Evolutionary conservation across 2,113 vertebrate species (phyloP), one percentile per base, ranked within the genome.

Genomic region (Amphiprion percula): DNA sequence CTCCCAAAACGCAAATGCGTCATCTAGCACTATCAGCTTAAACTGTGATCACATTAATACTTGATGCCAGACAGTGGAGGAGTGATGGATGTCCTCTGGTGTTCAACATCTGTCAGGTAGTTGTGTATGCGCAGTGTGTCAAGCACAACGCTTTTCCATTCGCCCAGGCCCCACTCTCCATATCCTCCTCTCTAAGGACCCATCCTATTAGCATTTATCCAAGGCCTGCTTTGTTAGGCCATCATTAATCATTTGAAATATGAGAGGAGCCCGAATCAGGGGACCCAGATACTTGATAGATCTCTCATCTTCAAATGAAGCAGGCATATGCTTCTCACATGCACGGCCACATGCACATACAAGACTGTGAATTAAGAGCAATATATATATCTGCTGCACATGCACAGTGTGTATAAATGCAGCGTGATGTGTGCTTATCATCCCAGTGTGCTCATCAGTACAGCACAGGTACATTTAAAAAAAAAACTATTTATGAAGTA

Each of bases 221-320:
- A 79, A 90, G 89, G 89, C 87, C 88, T 79, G 83, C 86, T 91
- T 93, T 92, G 92, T 93, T 93, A 91, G 83, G 88, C 88, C 82
- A 82, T 91, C 91, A 92, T 94, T 92, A 93, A 94, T 94, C 92
- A 94, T 93, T 89, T 89, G 88, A 93, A 90, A 93, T 93, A 93
- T 94, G 93, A 93, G 88, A 37, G 77, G 60, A 76, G 83, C 44
- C 24, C 21, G 81, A 82, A 90, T 83, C 90, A 23, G 64, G 88
- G 80, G 84, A 89, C 74, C 74, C 17, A 11, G 69, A 88, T 72
- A 65, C 84, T 88, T 89, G 90, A 91, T 87, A 81, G 84, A 92
- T 91, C 78, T 75, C 88, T 88, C 77, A 84, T 89, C 88, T 87
- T 88, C 82, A 80, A 85, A 82, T 85, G 76, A 83, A 84, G 77